A percentile compares a stretch with the other conserved stretches of the same genome.
These are phyloP conservation scores for Drosophila pachea DNA, from an alignment of 1,140 invertebrate species.

Conservation along the genomic window DNA sequence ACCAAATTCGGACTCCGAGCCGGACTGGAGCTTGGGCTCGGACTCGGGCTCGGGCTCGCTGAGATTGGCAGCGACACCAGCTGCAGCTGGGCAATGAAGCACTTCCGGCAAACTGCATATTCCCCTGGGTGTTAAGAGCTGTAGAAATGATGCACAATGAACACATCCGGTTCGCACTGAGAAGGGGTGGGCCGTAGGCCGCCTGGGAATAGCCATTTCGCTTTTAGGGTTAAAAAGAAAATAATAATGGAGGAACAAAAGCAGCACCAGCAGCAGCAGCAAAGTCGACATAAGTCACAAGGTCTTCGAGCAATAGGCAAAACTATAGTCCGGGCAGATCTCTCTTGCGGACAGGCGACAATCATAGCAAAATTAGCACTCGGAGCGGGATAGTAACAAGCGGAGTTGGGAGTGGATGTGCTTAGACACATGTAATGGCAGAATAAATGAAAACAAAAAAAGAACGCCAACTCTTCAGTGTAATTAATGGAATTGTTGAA, in stretches of 20 bases:
- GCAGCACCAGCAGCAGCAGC: too few species aligned
- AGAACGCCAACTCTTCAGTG: slow-evolving; percentile 29
- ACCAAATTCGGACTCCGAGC: slow-evolving; percentile 10
- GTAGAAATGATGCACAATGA: slow-evolving; percentile 64
- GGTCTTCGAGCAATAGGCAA: slow-evolving; percentile 12
- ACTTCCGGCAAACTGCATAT: slow-evolving; percentile 29
- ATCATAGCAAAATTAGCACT: slow-evolving; percentile 46
- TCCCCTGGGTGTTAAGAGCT: slow-evolving; percentile 47
- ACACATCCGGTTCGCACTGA: slow-evolving; percentile 50
- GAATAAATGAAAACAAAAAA: too few species aligned
- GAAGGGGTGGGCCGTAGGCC: slow-evolving; percentile 3
- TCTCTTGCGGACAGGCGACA: too few species aligned
- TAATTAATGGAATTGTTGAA: slow-evolving; percentile 74
- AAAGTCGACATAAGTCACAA: slow-evolving; percentile 2
- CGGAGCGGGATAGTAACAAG: too few species aligned
- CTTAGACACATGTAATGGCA: too few species aligned
- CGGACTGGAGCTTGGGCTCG: slow-evolving; percentile 6
- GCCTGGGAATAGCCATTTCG: slow-evolving; percentile 2
- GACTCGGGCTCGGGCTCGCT: background rate
- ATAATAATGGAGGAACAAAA: background rate
- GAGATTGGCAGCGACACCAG: slow-evolving; percentile 10
- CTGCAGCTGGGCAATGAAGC: slow-evolving; percentile 28
- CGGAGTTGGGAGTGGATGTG: too few species aligned
- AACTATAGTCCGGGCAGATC: slow-evolving; percentile 15
- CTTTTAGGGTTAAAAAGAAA: slow-evolving; percentile 10